Base-by-base conservation (phyloP, 2,113 vertebrate genomes). In the Cyanocitta stelleri region DNA sequence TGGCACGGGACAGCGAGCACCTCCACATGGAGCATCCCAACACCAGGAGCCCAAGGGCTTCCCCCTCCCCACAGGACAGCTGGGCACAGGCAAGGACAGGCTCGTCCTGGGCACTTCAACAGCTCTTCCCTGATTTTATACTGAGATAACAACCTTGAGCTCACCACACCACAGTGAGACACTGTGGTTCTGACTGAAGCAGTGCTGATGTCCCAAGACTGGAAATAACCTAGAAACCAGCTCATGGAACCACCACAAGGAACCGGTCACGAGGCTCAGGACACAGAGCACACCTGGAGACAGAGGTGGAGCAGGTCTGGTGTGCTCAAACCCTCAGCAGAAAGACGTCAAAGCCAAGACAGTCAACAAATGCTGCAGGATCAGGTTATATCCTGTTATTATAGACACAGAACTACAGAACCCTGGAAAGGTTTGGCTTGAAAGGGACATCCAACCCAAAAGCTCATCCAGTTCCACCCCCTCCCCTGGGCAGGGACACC, bases 281-380 rank as follows among this genome's bases (percentile, higher is more conserved):
- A 41, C 5, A 32, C 39, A 7, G 30, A 59, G 16, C 23, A 17
- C 3, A 27, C 37, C 44, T 51, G 54, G 52, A 43, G 30, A 21
- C 24, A 68, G 23, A 15, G 35, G 16, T 2, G 18, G 46, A 43
- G 41, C 21, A 0, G 0, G 1, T 3, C 55, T 87, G 72, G 5
- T 17, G 35, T 37, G 43, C 29, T 81, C 82, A 49, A 27, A 61
- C 4, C 67, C 27, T 23, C 11, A 44, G 32, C 41, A 58, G 56
- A 52, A 33, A 39, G 43, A n/a, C 7, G 54, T 21, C 71, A 30
- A 61, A 55, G 27, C 58, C 37, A 30, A 49, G 52, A 6, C 9
- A 23, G n/a, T 8, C 26, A 41, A 20, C 10, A 26, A 6, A 32
- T 9, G 48, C 4, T 32, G 39, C 27, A 44, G 11, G n/a, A n/a